phyloP scores from a whole-genome alignment of 2,113 vertebrate species.

The Saccopteryx bilineata region DNA sequence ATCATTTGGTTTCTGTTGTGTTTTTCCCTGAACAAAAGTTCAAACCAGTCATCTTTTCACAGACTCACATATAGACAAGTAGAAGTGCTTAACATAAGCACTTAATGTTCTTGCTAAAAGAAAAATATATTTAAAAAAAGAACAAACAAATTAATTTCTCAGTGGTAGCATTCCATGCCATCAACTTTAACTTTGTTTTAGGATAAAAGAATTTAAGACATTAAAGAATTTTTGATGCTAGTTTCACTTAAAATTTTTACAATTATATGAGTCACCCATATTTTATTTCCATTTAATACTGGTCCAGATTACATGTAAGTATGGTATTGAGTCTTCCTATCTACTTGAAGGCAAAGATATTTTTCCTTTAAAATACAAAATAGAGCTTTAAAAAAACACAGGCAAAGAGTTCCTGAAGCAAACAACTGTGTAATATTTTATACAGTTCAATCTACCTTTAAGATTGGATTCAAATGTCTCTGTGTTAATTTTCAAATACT shows the following conservation, averaged over 20 bases:
- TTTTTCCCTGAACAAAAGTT: slow-evolving; percentile 9
- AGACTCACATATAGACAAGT: not conserved
- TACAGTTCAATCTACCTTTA: not conserved
- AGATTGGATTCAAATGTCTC: not conserved
- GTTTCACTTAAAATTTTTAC: slow-evolving; percentile 38
- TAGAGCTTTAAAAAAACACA: not conserved
- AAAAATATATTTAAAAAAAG: not conserved
- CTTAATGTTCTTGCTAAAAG: slow-evolving; percentile 22
- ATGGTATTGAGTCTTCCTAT: not conserved
- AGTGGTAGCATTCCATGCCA: not conserved
- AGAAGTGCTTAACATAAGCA: slow-evolving; percentile 1
- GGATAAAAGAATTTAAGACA: not conserved
- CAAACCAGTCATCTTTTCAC: slow-evolving; percentile 13
- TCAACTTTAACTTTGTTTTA: slow-evolving; percentile 35
- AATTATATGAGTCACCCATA: not conserved
- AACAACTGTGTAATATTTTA: not conserved
- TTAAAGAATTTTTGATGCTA: not conserved
- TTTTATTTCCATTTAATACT: not conserved
- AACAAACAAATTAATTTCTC: not conserved
- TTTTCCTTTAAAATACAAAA: slow-evolving; percentile 55
- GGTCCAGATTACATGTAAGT: not conserved
- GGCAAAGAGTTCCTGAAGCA: not conserved
- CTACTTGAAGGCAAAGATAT: not conserved
- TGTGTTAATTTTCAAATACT: not conserved
- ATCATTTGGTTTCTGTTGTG: not conserved